A percentile compares a stretch with the other conserved stretches of the same genome.
phyloP scores from a whole-genome alignment of 2,888 invertebrate species.

The Pseudococcus viburni region DNA sequence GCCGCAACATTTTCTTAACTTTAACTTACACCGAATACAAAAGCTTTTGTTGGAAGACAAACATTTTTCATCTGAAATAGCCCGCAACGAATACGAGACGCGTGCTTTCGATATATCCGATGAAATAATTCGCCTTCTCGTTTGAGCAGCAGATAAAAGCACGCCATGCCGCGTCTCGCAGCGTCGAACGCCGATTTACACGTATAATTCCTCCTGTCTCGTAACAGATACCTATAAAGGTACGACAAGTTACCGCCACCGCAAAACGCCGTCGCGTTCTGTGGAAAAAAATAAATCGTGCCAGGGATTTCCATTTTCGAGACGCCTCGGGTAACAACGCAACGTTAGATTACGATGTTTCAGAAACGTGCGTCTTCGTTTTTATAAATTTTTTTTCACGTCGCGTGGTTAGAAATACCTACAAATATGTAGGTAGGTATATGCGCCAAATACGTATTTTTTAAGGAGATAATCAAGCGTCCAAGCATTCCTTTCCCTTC shows the following conservation, averaged over 20 bases:
- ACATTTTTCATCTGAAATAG: slow-evolving; percentile 22
- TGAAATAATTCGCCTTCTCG: slow-evolving; percentile 4
- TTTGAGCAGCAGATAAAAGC: not conserved
- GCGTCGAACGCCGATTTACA: not conserved
- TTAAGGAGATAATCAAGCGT: not conserved
- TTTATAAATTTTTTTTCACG: not conserved
- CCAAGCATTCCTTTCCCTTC: not conserved
- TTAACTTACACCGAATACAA: slow-evolving; percentile 31
- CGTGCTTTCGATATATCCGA: slow-evolving; percentile 5
- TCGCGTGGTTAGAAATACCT: not conserved
- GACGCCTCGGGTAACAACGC: not conserved
- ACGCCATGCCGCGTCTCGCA: not conserved
- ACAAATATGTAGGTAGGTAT: not conserved
- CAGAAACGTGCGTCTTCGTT: not conserved
- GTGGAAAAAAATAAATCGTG: not conserved
- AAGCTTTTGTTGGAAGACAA: slow-evolving; percentile 18
- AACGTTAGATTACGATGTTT: not conserved
- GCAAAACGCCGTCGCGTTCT: not conserved
- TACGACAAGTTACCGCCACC: not conserved
- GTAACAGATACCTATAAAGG: not conserved
- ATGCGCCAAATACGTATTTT: not conserved
- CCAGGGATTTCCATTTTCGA: slow-evolving; percentile 9
- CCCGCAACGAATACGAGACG: slow-evolving; percentile 1
- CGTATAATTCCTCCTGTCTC: not conserved
- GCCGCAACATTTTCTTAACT: slow-evolving; percentile 31